A percentile compares a stretch with the other conserved stretches of the same genome.
phyloP scores from a whole-genome alignment of 2,888 invertebrate species.

The Drosophila greeni region DNA sequence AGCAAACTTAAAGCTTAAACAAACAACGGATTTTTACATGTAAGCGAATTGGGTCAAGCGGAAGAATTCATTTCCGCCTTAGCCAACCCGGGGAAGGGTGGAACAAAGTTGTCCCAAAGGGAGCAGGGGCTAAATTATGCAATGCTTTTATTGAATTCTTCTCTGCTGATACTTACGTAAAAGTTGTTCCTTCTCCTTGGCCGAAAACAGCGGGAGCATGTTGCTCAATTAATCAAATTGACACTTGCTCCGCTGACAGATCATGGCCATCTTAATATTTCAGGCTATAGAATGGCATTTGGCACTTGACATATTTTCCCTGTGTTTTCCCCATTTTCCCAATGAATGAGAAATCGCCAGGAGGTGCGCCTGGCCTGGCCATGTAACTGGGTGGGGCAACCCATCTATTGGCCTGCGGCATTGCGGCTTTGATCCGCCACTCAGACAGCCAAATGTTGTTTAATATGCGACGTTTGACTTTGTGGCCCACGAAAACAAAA shows the following conservation, averaged over 20 bases:
- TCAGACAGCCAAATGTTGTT: slow-evolving; percentile 43
- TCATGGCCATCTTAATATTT: slow-evolving; percentile 30
- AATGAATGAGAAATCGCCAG: slow-evolving; percentile 32
- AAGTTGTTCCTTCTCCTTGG: slow-evolving; percentile 8
- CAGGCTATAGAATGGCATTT: slow-evolving; percentile 21
- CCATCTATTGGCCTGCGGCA: slow-evolving; percentile 4
- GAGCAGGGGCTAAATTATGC: slow-evolving; percentile 21
- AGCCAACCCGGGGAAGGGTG: slow-evolving; percentile 11
- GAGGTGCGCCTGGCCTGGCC: slow-evolving; percentile 3
- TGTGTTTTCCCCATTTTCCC: slow-evolving; percentile 6
- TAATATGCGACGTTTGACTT: slow-evolving; percentile 51
- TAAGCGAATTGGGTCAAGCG: slow-evolving; percentile 53
- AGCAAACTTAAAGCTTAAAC: slow-evolving; percentile 23
- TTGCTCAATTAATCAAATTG: slow-evolving; percentile 62
- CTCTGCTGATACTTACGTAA: slow-evolving; percentile 4
- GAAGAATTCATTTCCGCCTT: slow-evolving; percentile 61
- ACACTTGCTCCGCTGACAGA: slow-evolving; percentile 48
- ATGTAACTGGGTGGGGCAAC: neutral
- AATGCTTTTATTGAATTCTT: slow-evolving; percentile 31
- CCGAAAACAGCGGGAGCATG: slow-evolving; percentile 28
- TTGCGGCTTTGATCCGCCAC: slow-evolving; percentile 25
- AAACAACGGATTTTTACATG: slow-evolving; percentile 15
- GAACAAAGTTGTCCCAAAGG: neutral
- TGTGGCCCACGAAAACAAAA: slow-evolving; percentile 41
- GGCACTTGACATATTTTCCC: slow-evolving; percentile 31